phyloP scores from a whole-genome alignment of 2,888 invertebrate species.

The Sylvicola cinctus region DNA sequence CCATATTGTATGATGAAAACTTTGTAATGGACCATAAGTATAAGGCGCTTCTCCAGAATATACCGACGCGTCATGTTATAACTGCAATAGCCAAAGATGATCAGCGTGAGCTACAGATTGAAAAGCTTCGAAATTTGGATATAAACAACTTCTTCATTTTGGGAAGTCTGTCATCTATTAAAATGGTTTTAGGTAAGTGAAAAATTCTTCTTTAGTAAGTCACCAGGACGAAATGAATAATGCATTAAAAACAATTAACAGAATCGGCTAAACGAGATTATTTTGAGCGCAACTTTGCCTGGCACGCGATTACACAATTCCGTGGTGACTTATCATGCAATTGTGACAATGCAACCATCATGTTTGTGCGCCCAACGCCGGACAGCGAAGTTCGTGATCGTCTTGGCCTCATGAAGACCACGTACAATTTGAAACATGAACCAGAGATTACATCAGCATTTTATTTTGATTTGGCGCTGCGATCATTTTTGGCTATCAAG shows the following conservation, averaged over 20 bases:
- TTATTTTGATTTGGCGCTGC: slow-evolving; percentile 66
- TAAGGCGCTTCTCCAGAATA: slow-evolving; percentile 72
- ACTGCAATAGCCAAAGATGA: slow-evolving; percentile 37
- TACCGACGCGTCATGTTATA: slow-evolving; percentile 78
- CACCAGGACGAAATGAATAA: neutral
- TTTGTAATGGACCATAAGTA: slow-evolving; percentile 85
- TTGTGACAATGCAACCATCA: slow-evolving; percentile 55
- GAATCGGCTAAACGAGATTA: slow-evolving; percentile 50
- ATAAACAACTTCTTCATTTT: slow-evolving; percentile 79
- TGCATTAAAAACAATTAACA: slow-evolving; percentile 5
- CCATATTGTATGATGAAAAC: slow-evolving; percentile 40
- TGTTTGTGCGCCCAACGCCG: slow-evolving; percentile 51
- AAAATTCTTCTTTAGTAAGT: neutral
- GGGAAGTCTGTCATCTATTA: slow-evolving; percentile 50
- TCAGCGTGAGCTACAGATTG: slow-evolving; percentile 38
- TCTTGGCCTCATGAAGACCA: slow-evolving; percentile 44
- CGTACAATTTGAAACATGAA: slow-evolving; percentile 44
- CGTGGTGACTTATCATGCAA: slow-evolving; percentile 52
- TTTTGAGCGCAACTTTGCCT: slow-evolving; percentile 67
- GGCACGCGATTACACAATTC: slow-evolving; percentile 66
- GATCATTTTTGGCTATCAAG: slow-evolving; percentile 53
- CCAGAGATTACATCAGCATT: slow-evolving; percentile 65
- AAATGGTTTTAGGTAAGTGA: slow-evolving; percentile 37
- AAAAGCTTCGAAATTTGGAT: slow-evolving; percentile 54
- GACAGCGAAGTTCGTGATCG: slow-evolving; percentile 31